Evolutionary conservation across 2,888 invertebrate genomes (phyloP), one percentile per base, ranked within the genome.

Genomic region (Spodoptera picta): DNA sequence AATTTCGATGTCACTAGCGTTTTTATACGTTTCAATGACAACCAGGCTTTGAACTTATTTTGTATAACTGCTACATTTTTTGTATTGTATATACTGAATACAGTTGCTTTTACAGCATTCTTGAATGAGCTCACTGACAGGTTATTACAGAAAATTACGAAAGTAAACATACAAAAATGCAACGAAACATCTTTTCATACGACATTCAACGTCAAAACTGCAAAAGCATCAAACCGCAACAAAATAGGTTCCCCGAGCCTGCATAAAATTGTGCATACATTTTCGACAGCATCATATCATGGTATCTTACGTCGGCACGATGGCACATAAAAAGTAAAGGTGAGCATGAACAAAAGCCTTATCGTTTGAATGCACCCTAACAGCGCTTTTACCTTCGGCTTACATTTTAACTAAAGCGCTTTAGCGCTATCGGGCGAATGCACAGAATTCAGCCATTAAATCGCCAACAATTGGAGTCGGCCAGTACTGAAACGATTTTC

Each of bases 401-500:
- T 77, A 82, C 76, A 82, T 76, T 82, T 80, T 81, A 73, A 80
- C 74, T 73, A 75, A 71, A 79, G 73, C 78, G 68, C 69, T 80
- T 80, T 72, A 75, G 70, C 53, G 74, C 69, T 82, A 79, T 79
- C 79, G 61, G 65, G 49, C 57, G 65, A 70, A 78, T 74, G 79
- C 80, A 79, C 78, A 80, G 75, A 81, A 82, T 83, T 74, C 78
- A 69, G 79, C 79, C 79, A 84, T 87, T 83, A 84, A 84, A 85
- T 81, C 81, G 77, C 71, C 65, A 81, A 83, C 85, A 82, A 85
- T 83, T 77, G 82, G 73, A 79, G 63, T 79, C 76, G 80, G 74
- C 80, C 71, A 69, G 79, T 63, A 75, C 71, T 79, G 82, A 85
- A 86, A 77, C 88, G 85, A 87, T 87, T 87, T 87, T 82, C 83